A percentile compares a stretch with the other conserved stretches of the same genome.
phyloP scores from a whole-genome alignment of 2,888 invertebrate species.

The Lysandra bellargus region DNA sequence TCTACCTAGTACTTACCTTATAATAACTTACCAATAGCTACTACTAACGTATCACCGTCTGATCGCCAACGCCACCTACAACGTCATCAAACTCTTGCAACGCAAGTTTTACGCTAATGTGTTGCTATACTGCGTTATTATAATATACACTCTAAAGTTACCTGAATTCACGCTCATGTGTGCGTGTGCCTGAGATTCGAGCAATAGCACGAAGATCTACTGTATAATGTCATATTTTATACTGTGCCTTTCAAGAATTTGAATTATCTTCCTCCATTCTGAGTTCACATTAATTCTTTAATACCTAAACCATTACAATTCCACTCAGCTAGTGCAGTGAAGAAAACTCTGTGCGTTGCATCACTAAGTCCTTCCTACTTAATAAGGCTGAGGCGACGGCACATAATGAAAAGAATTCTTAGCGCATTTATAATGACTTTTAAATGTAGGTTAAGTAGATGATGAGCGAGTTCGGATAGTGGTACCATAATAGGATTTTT shows the following conservation, averaged over 20 bases:
- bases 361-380: neutral
- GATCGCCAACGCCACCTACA: too few species aligned
- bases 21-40: too few species aligned
- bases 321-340: neutral
- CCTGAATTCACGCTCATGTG: neutral
- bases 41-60: too few species aligned
- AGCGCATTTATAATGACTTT: constrained; percentile 21
- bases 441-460: constrained; percentile 6
- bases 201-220: neutral
- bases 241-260: neutral
- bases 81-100: too few species aligned
- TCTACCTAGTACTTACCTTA: too few species aligned
- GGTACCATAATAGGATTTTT: neutral
- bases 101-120: too few species aligned
- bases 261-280: neutral
- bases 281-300: neutral
- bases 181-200: neutral
- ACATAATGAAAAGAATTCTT: constrained; percentile 14
- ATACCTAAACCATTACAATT: constrained; percentile 9
- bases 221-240: neutral
- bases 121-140: too few species aligned
- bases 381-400: constrained; percentile 10
- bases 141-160: too few species aligned
- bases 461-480: neutral
- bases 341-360: neutral